phyloP scores from a whole-genome alignment of 2,113 vertebrate species.

The Glaucidium brasilianum region DNA sequence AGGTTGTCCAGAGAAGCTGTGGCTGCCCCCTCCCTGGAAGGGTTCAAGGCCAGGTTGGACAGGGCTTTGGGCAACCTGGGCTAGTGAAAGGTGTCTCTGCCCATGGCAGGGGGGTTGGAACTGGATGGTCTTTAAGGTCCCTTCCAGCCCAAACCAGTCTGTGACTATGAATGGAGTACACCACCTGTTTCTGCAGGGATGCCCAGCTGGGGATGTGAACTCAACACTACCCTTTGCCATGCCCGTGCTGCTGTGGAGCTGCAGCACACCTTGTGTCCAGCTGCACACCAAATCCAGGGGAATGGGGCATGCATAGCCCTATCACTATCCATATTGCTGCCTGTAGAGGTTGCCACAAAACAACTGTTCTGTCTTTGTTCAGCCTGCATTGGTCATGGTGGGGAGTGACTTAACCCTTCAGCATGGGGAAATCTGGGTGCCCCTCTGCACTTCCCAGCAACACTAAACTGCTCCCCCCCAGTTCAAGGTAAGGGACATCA shows the following conservation, averaged over 20 bases:
- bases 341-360: neutral
- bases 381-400: neutral
- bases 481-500: neutral
- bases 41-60: no score
- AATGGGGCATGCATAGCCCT: rapidly evolving
- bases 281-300: neutral
- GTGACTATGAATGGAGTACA: no score
- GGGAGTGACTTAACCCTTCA: neutral
- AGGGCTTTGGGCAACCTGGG: no score
- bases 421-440: neutral
- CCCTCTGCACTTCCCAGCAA: neutral
- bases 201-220: neutral
- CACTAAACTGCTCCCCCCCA: neutral
- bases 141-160: no score
- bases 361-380: neutral
- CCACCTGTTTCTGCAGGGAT: rapidly evolving
- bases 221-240: neutral
- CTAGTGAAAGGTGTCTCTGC: no score
- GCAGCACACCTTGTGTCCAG: neutral
- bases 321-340: neutral
- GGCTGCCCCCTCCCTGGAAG: no score
- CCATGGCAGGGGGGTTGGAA: no score
- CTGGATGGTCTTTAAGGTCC: no score
- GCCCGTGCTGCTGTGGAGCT: neutral
- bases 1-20: no score